These are phyloP conservation scores for Prietella phreatophila DNA, from an alignment of 2,113 vertebrate genomes.

Conservation along the genomic window DNA sequence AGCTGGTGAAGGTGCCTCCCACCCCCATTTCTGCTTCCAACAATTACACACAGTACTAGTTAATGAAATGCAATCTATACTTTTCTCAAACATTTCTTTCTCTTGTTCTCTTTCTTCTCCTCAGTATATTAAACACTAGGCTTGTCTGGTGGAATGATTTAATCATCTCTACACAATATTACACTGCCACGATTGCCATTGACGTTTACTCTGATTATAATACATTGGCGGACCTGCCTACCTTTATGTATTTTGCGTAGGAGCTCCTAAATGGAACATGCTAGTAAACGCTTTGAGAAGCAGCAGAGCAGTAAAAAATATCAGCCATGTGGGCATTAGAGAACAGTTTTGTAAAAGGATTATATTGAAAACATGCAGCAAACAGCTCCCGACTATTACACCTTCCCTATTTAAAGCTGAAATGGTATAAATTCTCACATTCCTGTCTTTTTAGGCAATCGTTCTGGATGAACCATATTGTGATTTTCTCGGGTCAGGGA, in stretches of 20 bases:
- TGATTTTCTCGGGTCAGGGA: background rate
- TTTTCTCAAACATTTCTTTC: conserved; percentile 70
- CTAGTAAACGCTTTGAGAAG: background rate
- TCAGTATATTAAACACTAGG: background rate
- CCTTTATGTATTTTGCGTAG: background rate
- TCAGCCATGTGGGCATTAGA: background rate
- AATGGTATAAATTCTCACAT: background rate
- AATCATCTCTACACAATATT: background rate
- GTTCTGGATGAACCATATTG: background rate
- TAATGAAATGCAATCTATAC: conserved; percentile 74
- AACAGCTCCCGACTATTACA: background rate
- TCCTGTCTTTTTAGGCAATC: background rate
- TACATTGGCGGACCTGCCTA: background rate
- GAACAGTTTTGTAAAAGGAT: background rate
- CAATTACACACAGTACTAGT: conserved; percentile 57
- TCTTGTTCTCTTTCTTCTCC: conserved; percentile 58
- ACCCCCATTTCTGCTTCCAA: conserved; percentile 69
- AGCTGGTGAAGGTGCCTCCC: conserved; percentile 80
- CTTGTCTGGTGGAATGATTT: too few species aligned
- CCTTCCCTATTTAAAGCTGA: background rate
- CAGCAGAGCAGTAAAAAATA: background rate
- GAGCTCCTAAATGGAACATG: background rate
- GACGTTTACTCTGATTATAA: background rate
- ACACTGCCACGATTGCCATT: background rate
- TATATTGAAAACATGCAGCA: background rate